These are phyloP conservation scores for Drosophila ananassae DNA, from an alignment of 1,140 invertebrate genomes.

Conservation along the genomic window DNA sequence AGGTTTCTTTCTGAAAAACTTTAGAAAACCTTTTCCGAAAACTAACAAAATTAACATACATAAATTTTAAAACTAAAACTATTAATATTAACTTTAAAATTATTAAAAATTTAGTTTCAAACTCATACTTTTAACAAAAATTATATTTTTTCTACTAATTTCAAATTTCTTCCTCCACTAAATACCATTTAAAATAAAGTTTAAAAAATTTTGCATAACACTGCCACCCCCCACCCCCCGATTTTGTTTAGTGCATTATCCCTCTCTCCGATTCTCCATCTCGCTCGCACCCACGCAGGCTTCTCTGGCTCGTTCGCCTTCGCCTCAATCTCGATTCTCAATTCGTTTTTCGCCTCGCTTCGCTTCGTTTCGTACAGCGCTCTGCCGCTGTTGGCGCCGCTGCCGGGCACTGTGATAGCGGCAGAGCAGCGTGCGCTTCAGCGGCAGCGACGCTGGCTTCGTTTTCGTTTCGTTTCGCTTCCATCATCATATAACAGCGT, in stretches of 20 bases:
- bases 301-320: slow-evolving; percentile 32
- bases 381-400: slow-evolving; percentile 41
- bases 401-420: slow-evolving; percentile 9
- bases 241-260: not conserved
- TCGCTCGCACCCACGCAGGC: slow-evolving; percentile 5
- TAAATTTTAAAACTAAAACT: too few species aligned
- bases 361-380: slow-evolving; percentile 21
- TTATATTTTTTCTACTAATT: too few species aligned
- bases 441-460: slow-evolving; percentile 35
- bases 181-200: too few species aligned
- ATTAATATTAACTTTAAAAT: too few species aligned
- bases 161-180: too few species aligned
- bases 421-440: slow-evolving; percentile 14
- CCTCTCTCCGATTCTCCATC: not conserved
- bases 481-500: slow-evolving; percentile 39
- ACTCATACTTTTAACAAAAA: too few species aligned
- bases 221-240: not conserved
- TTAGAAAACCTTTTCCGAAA: too few species aligned
- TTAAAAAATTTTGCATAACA: too few species aligned
- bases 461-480: slow-evolving; percentile 28
- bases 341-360: slow-evolving; percentile 47
- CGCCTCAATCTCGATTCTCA: slow-evolving; percentile 46
- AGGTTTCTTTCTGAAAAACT: too few species aligned
- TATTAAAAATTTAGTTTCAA: too few species aligned
- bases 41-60: too few species aligned